Evolutionary conservation across 2,113 vertebrate genomes (phyloP).

Genomic region (Cheirogaleus medius): DNA sequence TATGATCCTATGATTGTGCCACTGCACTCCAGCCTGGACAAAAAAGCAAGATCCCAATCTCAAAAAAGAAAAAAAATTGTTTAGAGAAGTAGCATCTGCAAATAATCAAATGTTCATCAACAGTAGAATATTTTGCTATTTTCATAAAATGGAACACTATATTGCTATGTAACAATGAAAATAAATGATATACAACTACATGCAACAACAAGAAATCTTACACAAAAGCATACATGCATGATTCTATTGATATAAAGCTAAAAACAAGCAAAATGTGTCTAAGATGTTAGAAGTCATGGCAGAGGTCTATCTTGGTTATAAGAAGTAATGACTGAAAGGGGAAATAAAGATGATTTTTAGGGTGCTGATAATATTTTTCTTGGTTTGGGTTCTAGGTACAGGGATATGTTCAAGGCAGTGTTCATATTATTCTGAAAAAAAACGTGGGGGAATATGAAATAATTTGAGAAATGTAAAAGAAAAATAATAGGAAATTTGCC

Average conservation of each 20-base stretch:
- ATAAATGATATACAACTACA: background rate
- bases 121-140: background rate
- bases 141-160: background rate
- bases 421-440: background rate
- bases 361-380: background rate
- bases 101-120: background rate
- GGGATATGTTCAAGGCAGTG: accelerated
- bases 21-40: no score
- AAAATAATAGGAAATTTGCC: background rate
- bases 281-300: background rate
- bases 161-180: background rate
- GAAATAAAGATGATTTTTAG: background rate
- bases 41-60: no score
- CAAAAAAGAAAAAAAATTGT: no score
- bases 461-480: background rate
- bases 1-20: no score
- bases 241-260: background rate
- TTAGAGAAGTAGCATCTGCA: background rate
- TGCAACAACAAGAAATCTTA: background rate
- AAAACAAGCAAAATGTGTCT: background rate
- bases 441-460: background rate
- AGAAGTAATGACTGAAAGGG: background rate
- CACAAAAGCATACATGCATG: background rate
- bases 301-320: background rate
- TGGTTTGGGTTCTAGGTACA: background rate